Percentiles rank a stretch among this genome's conserved stretches.
Conservation (phyloP, 2,888 invertebrate species). For the Atethmia centrago region DNA sequence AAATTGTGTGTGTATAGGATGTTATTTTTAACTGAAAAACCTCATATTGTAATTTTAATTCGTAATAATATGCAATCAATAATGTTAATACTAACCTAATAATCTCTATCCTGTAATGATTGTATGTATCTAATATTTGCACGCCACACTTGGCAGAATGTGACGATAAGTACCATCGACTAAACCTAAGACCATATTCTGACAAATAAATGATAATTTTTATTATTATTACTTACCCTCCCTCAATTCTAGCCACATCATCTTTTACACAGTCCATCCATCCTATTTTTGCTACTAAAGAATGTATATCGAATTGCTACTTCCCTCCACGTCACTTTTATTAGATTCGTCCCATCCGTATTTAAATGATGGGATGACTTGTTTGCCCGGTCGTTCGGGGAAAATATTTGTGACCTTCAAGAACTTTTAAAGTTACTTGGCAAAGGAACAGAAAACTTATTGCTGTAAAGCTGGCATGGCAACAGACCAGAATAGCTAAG, state of each 20-base stretch:
- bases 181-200: no score
- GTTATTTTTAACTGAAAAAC: no score
- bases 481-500: conserved; percentile 36
- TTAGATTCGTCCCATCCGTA: conserved; percentile 22
- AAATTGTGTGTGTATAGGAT: no score
- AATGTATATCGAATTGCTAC: not conserved
- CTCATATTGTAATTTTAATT: no score
- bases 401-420: conserved; percentile 62
- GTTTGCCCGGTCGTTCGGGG: conserved; percentile 35
- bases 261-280: not conserved
- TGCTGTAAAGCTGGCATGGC: conserved; percentile 30
- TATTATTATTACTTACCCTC: no score
- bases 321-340: conserved; percentile 4
- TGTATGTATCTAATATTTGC: no score
- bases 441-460: conserved; percentile 50
- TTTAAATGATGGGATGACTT: conserved; percentile 42
- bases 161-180: no score
- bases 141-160: no score
- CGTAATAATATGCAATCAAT: no score
- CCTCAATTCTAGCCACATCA: not conserved
- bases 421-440: conserved; percentile 52
- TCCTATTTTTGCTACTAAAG: not conserved
- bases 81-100: no score
- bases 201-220: no score
- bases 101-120: no score